Conservation (phyloP, 2,113 vertebrate genomes). For the Prolemur simus region DNA sequence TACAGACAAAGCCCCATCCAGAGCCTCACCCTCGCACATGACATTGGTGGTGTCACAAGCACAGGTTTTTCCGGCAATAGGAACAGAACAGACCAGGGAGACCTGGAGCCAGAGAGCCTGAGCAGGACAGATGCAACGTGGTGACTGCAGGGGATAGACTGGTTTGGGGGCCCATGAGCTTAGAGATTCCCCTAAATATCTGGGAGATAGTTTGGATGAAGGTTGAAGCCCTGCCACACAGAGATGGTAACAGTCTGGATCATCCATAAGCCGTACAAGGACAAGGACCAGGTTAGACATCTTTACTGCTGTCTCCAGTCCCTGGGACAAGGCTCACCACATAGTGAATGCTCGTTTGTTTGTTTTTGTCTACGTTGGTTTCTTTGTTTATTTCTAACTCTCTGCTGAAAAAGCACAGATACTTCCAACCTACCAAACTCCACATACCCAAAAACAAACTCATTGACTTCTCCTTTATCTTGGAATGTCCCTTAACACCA, state of each 20-base stretch:
- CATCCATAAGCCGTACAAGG: accelerated
- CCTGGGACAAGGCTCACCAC: not conserved
- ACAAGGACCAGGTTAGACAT: not conserved
- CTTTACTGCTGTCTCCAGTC: not conserved
- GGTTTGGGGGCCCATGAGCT: not conserved
- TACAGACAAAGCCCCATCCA: not conserved
- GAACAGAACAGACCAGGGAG: too few species aligned
- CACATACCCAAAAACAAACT: not conserved
- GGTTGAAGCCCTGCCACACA: not conserved
- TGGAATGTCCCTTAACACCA: not conserved
- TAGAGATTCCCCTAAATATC: not conserved
- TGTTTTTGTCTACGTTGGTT: not conserved
- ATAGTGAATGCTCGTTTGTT: not conserved
- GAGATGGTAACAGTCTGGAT: not conserved
- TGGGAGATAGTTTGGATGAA: not conserved
- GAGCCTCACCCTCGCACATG: accelerated
- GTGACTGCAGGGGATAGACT: accelerated
- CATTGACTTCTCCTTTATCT: not conserved
- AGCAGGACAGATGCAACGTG: not conserved
- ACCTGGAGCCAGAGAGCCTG: not conserved
- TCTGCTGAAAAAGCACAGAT: not conserved
- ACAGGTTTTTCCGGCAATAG: not conserved
- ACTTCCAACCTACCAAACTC: not conserved
- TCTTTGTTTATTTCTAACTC: not conserved
- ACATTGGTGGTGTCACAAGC: accelerated